Conservation (phyloP, 1,140 invertebrate genomes). For the Camponotus pennsylvanicus region DNA sequence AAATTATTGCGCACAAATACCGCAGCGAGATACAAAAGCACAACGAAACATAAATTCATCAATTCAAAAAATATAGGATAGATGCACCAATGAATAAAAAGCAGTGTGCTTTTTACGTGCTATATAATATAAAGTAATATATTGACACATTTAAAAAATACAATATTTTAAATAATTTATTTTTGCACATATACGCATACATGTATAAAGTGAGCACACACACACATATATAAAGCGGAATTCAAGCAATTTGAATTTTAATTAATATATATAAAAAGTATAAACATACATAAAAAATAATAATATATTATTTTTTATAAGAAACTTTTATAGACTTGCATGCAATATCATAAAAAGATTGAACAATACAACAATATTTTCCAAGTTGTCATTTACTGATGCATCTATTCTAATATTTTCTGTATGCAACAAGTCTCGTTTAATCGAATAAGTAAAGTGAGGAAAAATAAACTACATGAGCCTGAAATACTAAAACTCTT, state of each 20-base stretch:
- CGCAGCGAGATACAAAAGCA: constrained; percentile 7
- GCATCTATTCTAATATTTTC: background rate
- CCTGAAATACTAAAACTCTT: background rate
- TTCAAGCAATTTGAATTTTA: constrained; percentile 1
- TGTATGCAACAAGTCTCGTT: background rate
- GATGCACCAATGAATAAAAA: background rate
- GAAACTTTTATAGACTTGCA: background rate
- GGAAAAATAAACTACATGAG: background rate
- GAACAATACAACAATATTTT: background rate
- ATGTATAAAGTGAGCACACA: background rate
- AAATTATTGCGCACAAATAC: background rate
- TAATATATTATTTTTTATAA: background rate
- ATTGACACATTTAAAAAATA: background rate
- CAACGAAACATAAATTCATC: background rate
- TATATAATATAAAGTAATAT: background rate
- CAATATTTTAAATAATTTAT: background rate
- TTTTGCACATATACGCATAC: background rate
- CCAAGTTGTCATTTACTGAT: background rate
- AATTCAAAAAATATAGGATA: constrained; percentile 5
- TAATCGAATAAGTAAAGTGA: background rate
- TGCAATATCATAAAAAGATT: background rate
- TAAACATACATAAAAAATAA: background rate
- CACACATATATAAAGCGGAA: background rate
- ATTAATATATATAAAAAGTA: background rate
- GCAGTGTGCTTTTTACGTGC: background rate